phyloP scores from a whole-genome alignment of 2,113 vertebrate genomes.

The Calypte anna region DNA sequence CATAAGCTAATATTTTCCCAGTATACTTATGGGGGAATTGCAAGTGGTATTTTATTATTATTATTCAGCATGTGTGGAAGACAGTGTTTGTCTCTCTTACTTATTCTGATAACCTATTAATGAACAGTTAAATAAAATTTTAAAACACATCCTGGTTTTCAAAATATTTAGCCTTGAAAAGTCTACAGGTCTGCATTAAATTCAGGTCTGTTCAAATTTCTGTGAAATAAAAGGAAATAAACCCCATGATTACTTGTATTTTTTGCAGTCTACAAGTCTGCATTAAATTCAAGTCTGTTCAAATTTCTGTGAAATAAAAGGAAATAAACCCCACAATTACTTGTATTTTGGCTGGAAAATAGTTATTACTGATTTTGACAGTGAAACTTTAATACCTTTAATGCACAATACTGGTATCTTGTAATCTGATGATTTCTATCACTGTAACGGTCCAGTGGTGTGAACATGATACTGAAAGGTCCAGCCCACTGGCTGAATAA shows the following conservation, averaged over 20 bases:
- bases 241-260: background rate
- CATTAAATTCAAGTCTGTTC: background rate
- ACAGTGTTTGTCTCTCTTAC: background rate
- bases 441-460: conserved; percentile 95
- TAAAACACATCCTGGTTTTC: background rate
- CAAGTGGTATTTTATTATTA: background rate
- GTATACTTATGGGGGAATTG: background rate
- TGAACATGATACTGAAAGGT: conserved; percentile 99
- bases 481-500: conserved; percentile 99
- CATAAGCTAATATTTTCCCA: background rate
- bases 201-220: background rate
- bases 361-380: background rate
- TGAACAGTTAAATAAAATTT: background rate
- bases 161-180: background rate
- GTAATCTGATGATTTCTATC: conserved; percentile 98
- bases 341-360: background rate
- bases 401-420: conserved; percentile 95
- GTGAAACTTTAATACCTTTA: conserved; percentile 83
- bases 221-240: background rate
- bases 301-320: background rate
- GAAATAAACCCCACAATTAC: background rate
- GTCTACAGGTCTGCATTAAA: background rate
- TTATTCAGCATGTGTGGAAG: background rate
- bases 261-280: background rate
- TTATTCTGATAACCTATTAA: background rate